Base-by-base conservation (phyloP, 1,140 invertebrate species). In the Brachionus asplanchnoidis region DNA sequence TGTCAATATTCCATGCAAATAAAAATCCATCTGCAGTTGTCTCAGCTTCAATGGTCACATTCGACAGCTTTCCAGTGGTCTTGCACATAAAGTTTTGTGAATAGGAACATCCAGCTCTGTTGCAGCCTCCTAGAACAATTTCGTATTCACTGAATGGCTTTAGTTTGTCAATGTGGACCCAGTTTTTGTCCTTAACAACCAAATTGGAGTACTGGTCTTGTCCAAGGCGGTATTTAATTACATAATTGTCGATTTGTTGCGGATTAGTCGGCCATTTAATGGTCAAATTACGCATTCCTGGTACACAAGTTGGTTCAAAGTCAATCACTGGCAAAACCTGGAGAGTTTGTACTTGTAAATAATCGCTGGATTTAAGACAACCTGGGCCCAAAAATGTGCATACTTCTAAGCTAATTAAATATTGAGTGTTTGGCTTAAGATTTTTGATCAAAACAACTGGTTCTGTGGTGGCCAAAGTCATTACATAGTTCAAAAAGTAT, bases 331-430 rank as follows among this genome's bases (percentile, higher is more conserved):
- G 77, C 28, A 68, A 3, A 0, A 11, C 28, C 20, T 60, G 32
- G 12, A 60, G 26, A 0, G 77, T 80, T 40, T 80, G 14, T 26
- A 80, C 44, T 12, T 28, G 0, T 9, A 80, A 53, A 65, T 80
- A 65, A 65, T 65, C 77, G 14, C 32, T 32, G 9, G 79, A 82
- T 20, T 65, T 82, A n/a, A 42, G 32, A 65, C 79, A 82, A 9
- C 53, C 79, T 0, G 1, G 3, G 11, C 9, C n/a, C 2, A 60
- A n/a, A 44, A 65, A 60, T 44, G 79, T 82, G 26, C 79, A 82
- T 3, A 36, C 79, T 66, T 82, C 79, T 26, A 60, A 42, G 8
- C 23, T 82, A 20, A 82, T 60, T 20, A 40, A 6, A 36, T 65
- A 82, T 8, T 42, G 2, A 3, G 50, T 82, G 42, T 44, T 44